Evolutionary conservation across 2,797 vertebrate species (phyloP), one percentile per base, ranked within the genome.

Genomic region (Neosilurus hyrtlii): DNA sequence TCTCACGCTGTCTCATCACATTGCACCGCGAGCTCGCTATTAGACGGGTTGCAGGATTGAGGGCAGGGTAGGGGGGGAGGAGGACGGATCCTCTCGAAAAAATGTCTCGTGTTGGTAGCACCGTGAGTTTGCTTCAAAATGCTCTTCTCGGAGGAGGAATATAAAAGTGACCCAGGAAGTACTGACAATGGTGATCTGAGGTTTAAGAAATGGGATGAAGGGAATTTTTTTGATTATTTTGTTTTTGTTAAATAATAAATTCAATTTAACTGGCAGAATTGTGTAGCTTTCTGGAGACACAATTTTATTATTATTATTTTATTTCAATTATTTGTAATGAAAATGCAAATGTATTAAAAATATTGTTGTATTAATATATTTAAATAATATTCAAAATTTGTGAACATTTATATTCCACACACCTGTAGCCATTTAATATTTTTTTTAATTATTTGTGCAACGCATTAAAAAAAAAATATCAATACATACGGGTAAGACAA

Each of bases 1-100:
- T 74, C 84, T 85, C 84, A 85, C 65, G 84, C 84, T 85, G 84
- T 82, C 84, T 82, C 84, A 85, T 85, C 84, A 85, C 76, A 85
- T 82, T 78, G 81, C 67, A 75, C 78, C 71, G 68, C 11, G 51
- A 82, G 80, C 84, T 66, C 16, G 56, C 81, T 78, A 82, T 82
- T 85, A 85, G 70, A 79, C 52, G 75, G 62, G 43, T 37, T 63
- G 67, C 67, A 79, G 57, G 76, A 83, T 77, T 52, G 57, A 49
- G 20, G 20, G 61, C 15, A 1, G 62, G 18, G 5, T 20, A 35
- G 30, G 0, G 30, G 0, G 9, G 22, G 14, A 14, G 56, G 10
- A 51, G 59, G 70, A 9, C 9, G 43, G 52, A 68, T 74, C 75
- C 80, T 82, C 74, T 68, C 26, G 20, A 77, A 59, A 85, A 82